Conservation (phyloP, 2,113 vertebrate species). For the Dipodomys stephensi region DNA sequence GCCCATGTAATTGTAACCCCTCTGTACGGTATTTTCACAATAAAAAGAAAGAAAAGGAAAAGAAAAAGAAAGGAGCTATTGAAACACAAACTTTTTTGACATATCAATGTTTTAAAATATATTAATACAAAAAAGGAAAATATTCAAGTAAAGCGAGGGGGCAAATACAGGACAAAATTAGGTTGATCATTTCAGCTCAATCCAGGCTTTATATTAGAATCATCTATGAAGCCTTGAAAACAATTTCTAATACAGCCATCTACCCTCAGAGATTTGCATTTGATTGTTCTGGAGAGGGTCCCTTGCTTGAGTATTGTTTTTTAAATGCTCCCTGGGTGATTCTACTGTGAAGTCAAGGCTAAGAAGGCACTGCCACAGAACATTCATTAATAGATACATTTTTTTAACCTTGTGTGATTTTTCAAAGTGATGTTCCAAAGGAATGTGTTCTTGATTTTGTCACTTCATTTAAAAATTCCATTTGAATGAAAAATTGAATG, state of each 20-base stretch:
- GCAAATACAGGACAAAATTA: neutral
- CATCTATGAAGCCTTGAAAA: neutral
- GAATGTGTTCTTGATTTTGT: neutral
- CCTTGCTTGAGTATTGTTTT: neutral
- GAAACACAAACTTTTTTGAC: neutral
- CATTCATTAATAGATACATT: neutral
- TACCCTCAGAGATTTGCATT: neutral
- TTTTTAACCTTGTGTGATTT: neutral
- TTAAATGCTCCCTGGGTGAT: neutral
- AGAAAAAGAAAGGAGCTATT: no score
- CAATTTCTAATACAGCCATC: neutral
- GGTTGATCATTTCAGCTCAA: neutral
- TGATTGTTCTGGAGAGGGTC: neutral
- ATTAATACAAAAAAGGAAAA: neutral
- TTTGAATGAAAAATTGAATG: conserved; percentile 19
- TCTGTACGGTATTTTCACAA: no score
- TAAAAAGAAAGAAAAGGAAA: no score
- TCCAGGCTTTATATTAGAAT: neutral
- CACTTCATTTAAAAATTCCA: neutral
- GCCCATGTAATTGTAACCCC: no score
- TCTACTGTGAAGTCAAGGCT: neutral
- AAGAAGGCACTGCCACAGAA: neutral
- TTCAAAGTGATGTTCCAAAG: neutral
- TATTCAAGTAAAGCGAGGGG: neutral
- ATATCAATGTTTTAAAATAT: neutral